Conservation (phyloP, 2,113 vertebrate genomes). For the Psittacula cyanocephala region DNA sequence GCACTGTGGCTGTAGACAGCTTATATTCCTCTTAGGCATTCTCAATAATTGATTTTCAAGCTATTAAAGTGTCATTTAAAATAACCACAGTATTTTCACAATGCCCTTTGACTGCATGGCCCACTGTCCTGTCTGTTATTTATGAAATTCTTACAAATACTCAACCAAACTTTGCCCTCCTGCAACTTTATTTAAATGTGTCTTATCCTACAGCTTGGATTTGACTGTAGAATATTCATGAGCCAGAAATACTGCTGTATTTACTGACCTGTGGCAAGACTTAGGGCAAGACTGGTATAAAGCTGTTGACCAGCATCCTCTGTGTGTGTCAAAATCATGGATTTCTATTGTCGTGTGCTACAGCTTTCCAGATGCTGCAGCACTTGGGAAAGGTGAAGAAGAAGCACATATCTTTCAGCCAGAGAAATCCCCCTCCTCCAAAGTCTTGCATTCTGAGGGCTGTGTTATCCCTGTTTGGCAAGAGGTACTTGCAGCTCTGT, state of each 20-base stretch:
- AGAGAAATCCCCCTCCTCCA: background rate
- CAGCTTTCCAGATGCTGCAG: background rate
- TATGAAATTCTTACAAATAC: background rate
- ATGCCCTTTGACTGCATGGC: background rate
- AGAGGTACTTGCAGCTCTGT: background rate
- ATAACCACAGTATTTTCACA: conserved; percentile 4
- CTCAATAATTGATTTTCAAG: conserved; percentile 24
- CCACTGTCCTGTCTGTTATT: conserved; percentile 4
- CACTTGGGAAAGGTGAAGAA: background rate
- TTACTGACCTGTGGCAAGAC: background rate
- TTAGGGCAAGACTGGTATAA: background rate
- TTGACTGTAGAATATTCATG: background rate
- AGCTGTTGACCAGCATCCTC: background rate
- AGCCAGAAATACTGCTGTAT: background rate
- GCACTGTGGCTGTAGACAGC: background rate
- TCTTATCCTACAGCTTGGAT: background rate
- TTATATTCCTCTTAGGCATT: conserved; percentile 4
- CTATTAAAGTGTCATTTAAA: conserved; percentile 38
- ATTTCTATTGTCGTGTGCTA: background rate
- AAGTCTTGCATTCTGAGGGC: background rate
- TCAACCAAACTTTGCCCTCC: background rate
- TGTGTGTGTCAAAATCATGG: background rate
- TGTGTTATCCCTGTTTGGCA: background rate
- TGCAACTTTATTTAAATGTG: background rate
- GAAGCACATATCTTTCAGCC: background rate